phyloP scores from a whole-genome alignment of 2,113 vertebrate genomes.

The Apteryx mantelli region DNA sequence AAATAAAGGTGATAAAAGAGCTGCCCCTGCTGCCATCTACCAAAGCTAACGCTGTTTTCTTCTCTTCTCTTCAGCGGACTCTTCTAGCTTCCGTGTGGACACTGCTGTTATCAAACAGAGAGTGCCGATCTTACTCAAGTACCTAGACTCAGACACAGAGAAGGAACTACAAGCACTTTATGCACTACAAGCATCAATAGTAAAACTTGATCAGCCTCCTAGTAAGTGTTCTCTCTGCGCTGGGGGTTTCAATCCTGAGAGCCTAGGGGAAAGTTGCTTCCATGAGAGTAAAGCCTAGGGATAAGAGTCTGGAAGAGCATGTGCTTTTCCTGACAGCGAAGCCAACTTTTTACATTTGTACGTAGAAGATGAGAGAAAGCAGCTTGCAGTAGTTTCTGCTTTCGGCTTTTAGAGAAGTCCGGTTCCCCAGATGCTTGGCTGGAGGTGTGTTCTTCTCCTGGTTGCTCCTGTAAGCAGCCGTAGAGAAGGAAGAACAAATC shows the following conservation, averaged over 20 bases:
- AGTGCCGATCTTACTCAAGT: conserved; percentile 97
- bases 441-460: not conserved
- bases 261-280: not conserved
- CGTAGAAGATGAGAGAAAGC: not conserved
- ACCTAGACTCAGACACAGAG: conserved; percentile 97
- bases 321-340: not conserved
- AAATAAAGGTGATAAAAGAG: not conserved
- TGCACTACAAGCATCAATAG: conserved; percentile 98
- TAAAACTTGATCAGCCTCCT: conserved; percentile 97
- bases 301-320: not conserved
- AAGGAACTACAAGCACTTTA: conserved; percentile 99
- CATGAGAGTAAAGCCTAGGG: too few relatives aligned
- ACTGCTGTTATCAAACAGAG: conserved; percentile 93
- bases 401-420: not conserved
- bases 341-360: not conserved
- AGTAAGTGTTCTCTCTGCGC: conserved; percentile 83
- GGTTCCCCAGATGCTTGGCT: not conserved
- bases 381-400: not conserved
- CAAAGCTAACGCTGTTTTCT: conserved; percentile 3
- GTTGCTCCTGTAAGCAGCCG: not conserved
- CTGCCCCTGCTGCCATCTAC: accelerated
- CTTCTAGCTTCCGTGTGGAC: conserved; percentile 91
- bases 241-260: not conserved
- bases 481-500: not conserved
- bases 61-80: conserved; percentile 83